phyloP scores from a whole-genome alignment of 2,797 vertebrate genomes.

The Eulemur mongoz region DNA sequence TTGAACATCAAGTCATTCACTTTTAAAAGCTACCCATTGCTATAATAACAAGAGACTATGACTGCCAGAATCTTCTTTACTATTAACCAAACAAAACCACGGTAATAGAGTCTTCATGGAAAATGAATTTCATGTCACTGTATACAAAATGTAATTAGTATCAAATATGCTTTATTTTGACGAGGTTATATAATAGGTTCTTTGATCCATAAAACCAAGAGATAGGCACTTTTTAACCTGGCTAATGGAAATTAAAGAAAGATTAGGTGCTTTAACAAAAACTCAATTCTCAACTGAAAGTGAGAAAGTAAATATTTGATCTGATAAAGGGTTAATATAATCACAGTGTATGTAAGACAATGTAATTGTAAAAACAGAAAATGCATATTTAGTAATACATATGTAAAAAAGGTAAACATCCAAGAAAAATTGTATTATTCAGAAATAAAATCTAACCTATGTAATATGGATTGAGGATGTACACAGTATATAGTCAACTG shows the following conservation, averaged over 20 bases:
- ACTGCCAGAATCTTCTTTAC: slow-evolving; percentile 66
- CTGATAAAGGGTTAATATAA: not conserved
- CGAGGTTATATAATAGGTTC: slow-evolving; percentile 53
- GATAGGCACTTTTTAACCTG: slow-evolving; percentile 19
- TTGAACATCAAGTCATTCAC: slow-evolving; percentile 30
- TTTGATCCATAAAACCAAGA: slow-evolving; percentile 66
- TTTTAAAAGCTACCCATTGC: slow-evolving; percentile 63
- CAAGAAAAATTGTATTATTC: not conserved
- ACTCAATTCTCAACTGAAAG: not conserved
- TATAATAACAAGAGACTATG: slow-evolving; percentile 70
- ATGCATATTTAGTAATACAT: not conserved
- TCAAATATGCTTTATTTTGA: slow-evolving; percentile 70
- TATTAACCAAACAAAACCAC: slow-evolving; percentile 60
- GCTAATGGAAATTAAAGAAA: not conserved
- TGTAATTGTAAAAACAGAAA: not conserved
- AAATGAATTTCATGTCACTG: slow-evolving; percentile 71
- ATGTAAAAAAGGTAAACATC: not conserved
- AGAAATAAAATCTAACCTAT: not conserved
- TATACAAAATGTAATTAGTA: slow-evolving; percentile 72
- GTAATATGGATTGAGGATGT: not conserved
- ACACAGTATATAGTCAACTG: not conserved
- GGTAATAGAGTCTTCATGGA: slow-evolving; percentile 53
- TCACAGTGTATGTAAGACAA: not conserved
- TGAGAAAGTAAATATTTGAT: not conserved
- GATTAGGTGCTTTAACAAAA: slow-evolving; percentile 51